These are phyloP conservation scores for Lasioglossum baleicum DNA, from an alignment of 1,140 invertebrate species.

Conservation along the genomic window DNA sequence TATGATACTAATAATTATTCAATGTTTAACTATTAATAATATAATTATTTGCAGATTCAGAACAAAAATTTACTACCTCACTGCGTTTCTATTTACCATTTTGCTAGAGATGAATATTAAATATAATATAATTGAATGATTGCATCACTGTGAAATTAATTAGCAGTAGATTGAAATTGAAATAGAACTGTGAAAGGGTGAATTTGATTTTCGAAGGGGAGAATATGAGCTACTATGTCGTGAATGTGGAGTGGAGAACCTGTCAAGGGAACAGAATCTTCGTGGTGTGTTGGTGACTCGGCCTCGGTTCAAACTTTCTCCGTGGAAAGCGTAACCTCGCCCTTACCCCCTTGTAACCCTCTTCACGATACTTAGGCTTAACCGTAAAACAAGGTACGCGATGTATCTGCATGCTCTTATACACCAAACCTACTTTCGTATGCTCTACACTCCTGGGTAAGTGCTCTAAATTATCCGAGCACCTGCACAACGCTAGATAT, in stretches of 20 bases:
- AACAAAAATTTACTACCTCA: no score
- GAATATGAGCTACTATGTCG: no score
- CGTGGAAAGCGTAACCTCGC: slow-evolving; percentile 28
- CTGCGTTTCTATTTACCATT: no score
- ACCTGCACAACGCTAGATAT: slow-evolving; percentile 52
- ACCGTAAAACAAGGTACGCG: slow-evolving; percentile 63
- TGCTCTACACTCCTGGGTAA: slow-evolving; percentile 60
- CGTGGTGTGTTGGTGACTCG: slow-evolving; percentile 32
- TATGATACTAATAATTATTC: no score
- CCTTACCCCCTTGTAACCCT: slow-evolving; percentile 40
- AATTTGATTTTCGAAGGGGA: no score
- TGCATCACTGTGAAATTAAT: no score
- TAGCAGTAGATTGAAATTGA: no score
- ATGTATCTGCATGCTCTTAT: slow-evolving; percentile 59
- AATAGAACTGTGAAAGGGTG: no score
- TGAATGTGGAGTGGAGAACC: slow-evolving; percentile 43
- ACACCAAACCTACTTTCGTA: slow-evolving; percentile 65
- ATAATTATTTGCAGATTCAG: no score
- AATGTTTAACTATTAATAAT: no score
- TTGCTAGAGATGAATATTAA: no score
- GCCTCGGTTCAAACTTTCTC: not conserved
- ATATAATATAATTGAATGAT: no score
- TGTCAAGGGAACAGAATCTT: slow-evolving; percentile 36
- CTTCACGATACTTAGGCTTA: slow-evolving; percentile 64
- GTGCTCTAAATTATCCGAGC: slow-evolving; percentile 68